Evolutionary conservation across 2,888 invertebrate species (phyloP).

Genomic region (Cylloceria caligata): DNA sequence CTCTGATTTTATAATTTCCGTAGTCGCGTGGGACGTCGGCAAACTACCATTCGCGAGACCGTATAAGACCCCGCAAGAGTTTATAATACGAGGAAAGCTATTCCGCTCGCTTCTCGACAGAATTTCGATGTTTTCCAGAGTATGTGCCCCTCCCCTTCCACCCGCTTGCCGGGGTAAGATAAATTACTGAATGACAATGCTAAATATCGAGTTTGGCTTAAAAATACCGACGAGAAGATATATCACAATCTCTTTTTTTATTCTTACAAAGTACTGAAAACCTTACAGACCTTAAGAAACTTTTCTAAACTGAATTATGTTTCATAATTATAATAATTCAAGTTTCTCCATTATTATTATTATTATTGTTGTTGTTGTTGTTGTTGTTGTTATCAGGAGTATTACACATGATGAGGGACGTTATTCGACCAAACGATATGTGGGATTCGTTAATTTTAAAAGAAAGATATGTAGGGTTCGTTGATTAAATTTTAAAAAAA

Average conservation of each 20-base stretch:
- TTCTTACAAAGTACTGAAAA: neutral
- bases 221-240: neutral
- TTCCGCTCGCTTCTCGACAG: conserved; percentile 32
- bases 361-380: too few species aligned
- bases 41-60: conserved; percentile 56
- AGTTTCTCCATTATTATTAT: too few species aligned
- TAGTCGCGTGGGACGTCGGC: conserved; percentile 76
- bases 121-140: conserved; percentile 52
- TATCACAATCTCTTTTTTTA: neutral
- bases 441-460: too few species aligned
- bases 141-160: neutral
- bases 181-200: conserved; percentile 32
- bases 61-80: conserved; percentile 49
- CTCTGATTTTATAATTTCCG: conserved; percentile 85
- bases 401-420: too few species aligned
- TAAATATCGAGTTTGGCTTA: neutral
- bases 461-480: too few species aligned
- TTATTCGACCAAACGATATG: too few species aligned
- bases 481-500: too few species aligned
- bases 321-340: too few species aligned
- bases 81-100: conserved; percentile 62
- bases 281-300: too few species aligned
- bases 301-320: too few species aligned
- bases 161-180: conserved; percentile 8
- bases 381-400: too few species aligned